Evolutionary conservation across 2,113 vertebrate genomes (phyloP), one percentile per base, ranked within the genome.

Genomic region (Rhinolophus ferrumequinum): DNA sequence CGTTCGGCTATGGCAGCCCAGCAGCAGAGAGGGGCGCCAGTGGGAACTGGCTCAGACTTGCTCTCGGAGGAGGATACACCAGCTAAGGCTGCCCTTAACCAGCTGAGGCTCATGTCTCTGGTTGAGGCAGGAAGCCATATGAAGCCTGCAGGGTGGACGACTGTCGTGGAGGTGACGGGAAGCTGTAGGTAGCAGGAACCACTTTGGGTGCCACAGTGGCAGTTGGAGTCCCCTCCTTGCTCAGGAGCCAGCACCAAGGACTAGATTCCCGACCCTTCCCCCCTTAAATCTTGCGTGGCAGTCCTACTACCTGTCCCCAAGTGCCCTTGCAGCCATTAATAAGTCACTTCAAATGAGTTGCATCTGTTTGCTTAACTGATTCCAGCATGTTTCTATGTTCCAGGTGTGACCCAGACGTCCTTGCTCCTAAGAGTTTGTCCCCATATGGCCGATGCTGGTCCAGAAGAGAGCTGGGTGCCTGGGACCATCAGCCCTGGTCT

Each of bases 1-100:
- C 26, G 19, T 58, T 50, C 13, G 0, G 14, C 81, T 41, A 24
- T 10, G 14, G 58, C 77, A 30, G 52, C 50, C 47, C 14, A 0
- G 33, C 35, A 30, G 0, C 8, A 8, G 26, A 13, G 14, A 26
- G 58, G 54, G 67, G n/a, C 7, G 8, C 4, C 5, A 0, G 16
- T 8, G 12, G 41, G 33, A 80, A 7, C 83, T n/a, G 56, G n/a
- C 22, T 52, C 38, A 50, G 56, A 47, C 24, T 4, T 18, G 30
- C 24, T 54, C 58, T 38, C 52, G 1, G 14, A 69, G 14, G 26
- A n/a, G 44, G n/a, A 79, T 4, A 4, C 33, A 41, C 47, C 9
- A 16, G 38, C 64, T 26, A 18, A 52, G 21, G 7, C 35, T 30
- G 18, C 56, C 69, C n/a, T 52, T 41, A 64, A 13, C 28, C 18